A percentile compares a stretch with the other conserved stretches of the same genome.
These are phyloP conservation scores for Sturnus vulgaris DNA, from an alignment of 2,113 vertebrate species.

Conservation along the genomic window DNA sequence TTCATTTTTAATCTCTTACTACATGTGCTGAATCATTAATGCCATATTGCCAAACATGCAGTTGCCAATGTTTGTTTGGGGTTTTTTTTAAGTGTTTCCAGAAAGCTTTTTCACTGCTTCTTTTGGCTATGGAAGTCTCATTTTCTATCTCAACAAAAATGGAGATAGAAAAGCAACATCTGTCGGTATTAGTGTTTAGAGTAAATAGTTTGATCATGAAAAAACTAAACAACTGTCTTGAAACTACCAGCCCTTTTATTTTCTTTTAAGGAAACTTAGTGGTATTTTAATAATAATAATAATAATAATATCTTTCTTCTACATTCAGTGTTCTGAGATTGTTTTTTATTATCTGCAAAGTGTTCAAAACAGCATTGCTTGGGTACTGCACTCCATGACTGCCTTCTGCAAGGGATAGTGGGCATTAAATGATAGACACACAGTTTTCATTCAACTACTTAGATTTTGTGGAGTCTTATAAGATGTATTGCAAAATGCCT, in stretches of 20 bases:
- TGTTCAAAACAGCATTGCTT: neutral
- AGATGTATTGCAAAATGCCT: neutral
- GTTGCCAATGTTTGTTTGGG: neutral
- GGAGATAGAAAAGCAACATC: neutral
- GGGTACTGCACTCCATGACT: neutral
- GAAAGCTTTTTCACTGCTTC: neutral
- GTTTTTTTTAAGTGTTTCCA: neutral
- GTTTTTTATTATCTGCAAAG: neutral
- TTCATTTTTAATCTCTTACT: neutral
- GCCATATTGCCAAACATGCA: neutral
- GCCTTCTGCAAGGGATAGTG: neutral
- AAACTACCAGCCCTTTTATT: neutral
- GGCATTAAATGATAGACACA: neutral
- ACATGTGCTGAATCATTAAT: neutral
- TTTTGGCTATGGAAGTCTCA: neutral
- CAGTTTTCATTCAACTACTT: neutral
- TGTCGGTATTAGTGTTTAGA: neutral
- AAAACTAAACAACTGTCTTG: neutral
- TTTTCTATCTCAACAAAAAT: neutral
- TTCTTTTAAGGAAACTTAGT: neutral
- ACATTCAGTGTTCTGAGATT: neutral
- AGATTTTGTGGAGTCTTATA: neutral
- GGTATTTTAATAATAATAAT: neutral
- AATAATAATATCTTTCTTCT: neutral
- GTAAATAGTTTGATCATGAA: neutral